Conservation (phyloP, 2,888 invertebrate species). For the Parasteatoda lunata region DNA sequence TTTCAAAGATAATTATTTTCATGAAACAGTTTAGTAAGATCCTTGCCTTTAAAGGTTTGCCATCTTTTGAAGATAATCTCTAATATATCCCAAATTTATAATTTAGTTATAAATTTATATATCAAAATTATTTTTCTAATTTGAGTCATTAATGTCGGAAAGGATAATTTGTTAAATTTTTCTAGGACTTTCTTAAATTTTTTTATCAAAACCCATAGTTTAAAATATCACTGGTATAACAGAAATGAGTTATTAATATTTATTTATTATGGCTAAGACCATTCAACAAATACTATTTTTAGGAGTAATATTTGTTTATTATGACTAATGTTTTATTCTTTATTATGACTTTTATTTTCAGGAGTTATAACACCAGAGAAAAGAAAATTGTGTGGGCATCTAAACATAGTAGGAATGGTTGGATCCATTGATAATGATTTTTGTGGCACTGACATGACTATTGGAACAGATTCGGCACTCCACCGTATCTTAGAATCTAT, state of each 20-base stretch:
- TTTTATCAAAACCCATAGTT: no score
- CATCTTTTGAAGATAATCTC: no score
- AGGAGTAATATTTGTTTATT: neutral
- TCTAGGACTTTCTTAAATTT: no score
- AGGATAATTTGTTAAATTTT: no score
- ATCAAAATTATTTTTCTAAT: neutral
- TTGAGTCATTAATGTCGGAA: neutral
- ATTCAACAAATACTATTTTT: no score
- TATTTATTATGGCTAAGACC: no score
- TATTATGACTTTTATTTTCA: conserved; percentile 66
- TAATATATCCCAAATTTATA: no score
- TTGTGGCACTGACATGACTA: conserved; percentile 79
- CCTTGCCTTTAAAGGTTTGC: no score
- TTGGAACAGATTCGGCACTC: conserved; percentile 77
- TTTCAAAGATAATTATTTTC: no score
- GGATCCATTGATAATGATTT: conserved; percentile 79
- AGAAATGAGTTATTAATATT: no score
- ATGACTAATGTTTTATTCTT: neutral
- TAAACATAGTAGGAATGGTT: conserved; percentile 77
- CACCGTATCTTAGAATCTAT: conserved; percentile 78
- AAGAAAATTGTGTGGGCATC: conserved; percentile 79
- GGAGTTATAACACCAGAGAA: conserved; percentile 84
- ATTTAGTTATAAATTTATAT: neutral
- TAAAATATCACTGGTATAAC: no score
- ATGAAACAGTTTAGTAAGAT: no score